phyloP scores from a whole-genome alignment of 2,113 vertebrate species.

The Protobothrops flavoviridis region DNA sequence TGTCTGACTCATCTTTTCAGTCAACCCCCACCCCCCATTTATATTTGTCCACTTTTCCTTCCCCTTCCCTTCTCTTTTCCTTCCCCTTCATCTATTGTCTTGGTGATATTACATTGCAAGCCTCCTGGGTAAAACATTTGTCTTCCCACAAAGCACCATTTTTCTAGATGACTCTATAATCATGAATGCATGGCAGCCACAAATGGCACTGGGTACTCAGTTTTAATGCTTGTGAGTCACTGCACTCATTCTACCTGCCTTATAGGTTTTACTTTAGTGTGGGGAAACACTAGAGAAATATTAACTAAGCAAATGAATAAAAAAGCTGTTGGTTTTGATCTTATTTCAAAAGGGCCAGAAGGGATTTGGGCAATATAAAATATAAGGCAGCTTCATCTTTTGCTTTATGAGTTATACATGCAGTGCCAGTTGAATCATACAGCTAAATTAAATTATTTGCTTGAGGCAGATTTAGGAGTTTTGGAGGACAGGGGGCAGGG shows the following conservation, averaged over 20 bases:
- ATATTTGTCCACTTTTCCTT: not conserved
- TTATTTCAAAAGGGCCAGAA: not conserved
- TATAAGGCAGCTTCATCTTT: not conserved
- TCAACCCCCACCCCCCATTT: not conserved
- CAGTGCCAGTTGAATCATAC: not conserved
- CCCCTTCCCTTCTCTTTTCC: not conserved
- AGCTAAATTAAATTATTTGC: not conserved
- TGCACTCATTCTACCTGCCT: not conserved
- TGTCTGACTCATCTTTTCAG: not conserved
- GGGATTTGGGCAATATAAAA: not conserved
- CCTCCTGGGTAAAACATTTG: too few species aligned
- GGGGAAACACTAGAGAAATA: not conserved
- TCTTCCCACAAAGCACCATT: not conserved
- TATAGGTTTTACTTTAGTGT: not conserved
- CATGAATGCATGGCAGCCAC: not conserved
- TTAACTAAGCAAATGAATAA: not conserved
- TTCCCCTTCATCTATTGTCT: not conserved
- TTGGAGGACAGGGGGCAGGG: not conserved
- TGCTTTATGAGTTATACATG: not conserved
- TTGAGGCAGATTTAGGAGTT: not conserved
- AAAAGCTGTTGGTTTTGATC: not conserved
- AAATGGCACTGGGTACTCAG: not conserved
- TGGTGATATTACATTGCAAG: not conserved
- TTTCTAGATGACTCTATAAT: not conserved
- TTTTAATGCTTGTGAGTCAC: not conserved